phyloP scores from a whole-genome alignment of 2,113 vertebrate species.

The Tichodroma muraria region DNA sequence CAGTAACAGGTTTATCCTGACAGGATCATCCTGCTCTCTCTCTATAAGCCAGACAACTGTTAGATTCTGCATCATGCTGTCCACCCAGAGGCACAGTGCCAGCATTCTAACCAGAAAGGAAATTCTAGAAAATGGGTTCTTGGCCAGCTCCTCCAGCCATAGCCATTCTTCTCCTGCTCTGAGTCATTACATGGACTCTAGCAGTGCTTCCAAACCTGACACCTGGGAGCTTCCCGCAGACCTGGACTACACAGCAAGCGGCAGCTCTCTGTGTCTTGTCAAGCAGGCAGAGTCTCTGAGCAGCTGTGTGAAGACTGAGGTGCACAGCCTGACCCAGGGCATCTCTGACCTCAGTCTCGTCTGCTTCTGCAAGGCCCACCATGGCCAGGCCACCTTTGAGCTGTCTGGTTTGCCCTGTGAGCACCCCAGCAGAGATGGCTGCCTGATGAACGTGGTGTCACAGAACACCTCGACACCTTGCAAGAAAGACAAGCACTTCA shows the following conservation, averaged over 20 bases:
- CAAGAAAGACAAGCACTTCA: neutral
- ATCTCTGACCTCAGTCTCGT: neutral
- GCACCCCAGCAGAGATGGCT: neutral
- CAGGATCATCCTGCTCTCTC: neutral
- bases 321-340: neutral
- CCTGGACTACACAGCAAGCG: neutral
- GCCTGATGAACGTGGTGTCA: neutral
- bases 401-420: neutral
- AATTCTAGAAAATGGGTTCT: slow-evolving; percentile 42
- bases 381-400: neutral
- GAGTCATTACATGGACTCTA: neutral
- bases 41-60: neutral
- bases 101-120: slow-evolving; percentile 25
- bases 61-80: slow-evolving; percentile 14
- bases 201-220: neutral
- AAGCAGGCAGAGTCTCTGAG: neutral
- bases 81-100: neutral
- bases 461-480: slow-evolving; percentile 45
- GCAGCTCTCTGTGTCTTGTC: neutral
- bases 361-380: slow-evolving; percentile 28
- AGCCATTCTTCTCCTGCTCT: neutral
- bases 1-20: neutral
- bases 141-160: neutral
- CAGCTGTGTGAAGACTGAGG: neutral
- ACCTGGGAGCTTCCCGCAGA: neutral